These are phyloP conservation scores for Sebastes paucispinis DNA, from an alignment of 2,797 vertebrate species.

Conservation along the genomic window DNA sequence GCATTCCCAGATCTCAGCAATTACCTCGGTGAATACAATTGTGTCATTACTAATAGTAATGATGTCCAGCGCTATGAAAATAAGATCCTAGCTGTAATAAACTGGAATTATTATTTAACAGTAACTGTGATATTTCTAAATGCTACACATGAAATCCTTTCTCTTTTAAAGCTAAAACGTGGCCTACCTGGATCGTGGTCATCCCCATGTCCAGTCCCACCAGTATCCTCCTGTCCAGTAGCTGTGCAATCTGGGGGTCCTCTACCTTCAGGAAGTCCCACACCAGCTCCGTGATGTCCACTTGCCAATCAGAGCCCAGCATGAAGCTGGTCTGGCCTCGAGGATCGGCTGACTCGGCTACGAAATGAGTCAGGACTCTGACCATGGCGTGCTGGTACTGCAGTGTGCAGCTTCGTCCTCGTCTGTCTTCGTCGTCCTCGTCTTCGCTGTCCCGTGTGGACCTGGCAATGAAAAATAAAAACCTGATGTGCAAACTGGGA, in stretches of 20 bases:
- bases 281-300: slow-evolving; percentile 93
- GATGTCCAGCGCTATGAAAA: neutral
- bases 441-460: slow-evolving; percentile 90
- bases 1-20: too few relatives aligned
- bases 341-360: slow-evolving; percentile 85
- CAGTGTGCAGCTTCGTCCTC: slow-evolving; percentile 88
- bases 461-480: slow-evolving; percentile 67
- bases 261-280: slow-evolving; percentile 93
- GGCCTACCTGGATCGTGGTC: slow-evolving; percentile 91
- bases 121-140: neutral
- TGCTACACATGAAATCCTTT: neutral
- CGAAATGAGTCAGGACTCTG: slow-evolving; percentile 92
- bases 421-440: slow-evolving; percentile 89
- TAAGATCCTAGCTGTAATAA: neutral
- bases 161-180: neutral
- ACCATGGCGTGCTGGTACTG: slow-evolving; percentile 94
- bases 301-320: slow-evolving; percentile 92
- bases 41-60: neutral
- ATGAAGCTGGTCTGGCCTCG: slow-evolving; percentile 87
- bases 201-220: slow-evolving; percentile 90
- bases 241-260: slow-evolving; percentile 85
- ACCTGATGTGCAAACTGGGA: neutral
- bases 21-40: too few relatives aligned
- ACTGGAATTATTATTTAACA: neutral
- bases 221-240: slow-evolving; percentile 87